Evolutionary conservation across 1,140 invertebrate genomes (phyloP).

Genomic region (Parasteatoda tepidariorum): DNA sequence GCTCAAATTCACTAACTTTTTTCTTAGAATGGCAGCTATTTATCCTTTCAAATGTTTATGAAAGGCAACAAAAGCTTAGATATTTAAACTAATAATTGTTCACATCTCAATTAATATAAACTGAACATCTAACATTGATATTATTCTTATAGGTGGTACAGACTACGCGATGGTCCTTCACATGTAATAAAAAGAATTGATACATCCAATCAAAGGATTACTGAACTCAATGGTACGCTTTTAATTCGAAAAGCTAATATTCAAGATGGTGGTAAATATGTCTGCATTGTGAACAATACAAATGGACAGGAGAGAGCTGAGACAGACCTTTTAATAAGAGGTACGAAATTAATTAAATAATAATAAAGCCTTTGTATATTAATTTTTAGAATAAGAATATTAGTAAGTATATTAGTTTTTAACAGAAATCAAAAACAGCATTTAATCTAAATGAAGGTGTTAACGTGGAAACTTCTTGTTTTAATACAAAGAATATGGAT

Average conservation of each 20-base stretch:
- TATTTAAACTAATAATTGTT: no score
- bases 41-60: no score
- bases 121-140: background rate
- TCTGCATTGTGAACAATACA: slow-evolving; percentile 65
- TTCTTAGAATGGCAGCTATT: no score
- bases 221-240: slow-evolving; percentile 59
- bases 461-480: no score
- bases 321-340: slow-evolving; percentile 64
- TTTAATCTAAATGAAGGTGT: no score
- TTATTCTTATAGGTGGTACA: slow-evolving; percentile 46
- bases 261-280: slow-evolving; percentile 63
- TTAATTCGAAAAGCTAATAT: slow-evolving; percentile 59
- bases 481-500: no score
- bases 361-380: no score
- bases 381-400: no score
- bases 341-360: slow-evolving; percentile 48
- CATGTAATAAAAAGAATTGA: slow-evolving; percentile 35
- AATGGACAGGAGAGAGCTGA: slow-evolving; percentile 63
- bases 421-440: no score
- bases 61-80: no score
- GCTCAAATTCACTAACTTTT: no score
- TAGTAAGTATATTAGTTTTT: no score
- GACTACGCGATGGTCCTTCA: slow-evolving; percentile 38
- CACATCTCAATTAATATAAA: background rate
- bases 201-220: slow-evolving; percentile 19